Base-by-base conservation (phyloP, 1,140 invertebrate species). In the Prorops nasuta region DNA sequence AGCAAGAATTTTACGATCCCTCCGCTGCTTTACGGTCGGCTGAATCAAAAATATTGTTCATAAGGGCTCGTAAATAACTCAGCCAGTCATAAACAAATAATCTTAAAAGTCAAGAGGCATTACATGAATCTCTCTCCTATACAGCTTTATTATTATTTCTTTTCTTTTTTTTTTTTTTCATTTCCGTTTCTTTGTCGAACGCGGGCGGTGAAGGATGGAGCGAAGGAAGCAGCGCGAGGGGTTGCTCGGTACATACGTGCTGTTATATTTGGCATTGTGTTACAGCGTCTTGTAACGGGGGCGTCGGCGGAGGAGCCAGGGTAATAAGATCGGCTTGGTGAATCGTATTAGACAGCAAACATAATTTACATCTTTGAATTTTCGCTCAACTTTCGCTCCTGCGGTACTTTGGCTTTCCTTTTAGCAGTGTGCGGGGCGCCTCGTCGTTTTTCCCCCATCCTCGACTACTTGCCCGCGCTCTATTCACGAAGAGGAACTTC, bases 341-440 rank as follows among this genome's bases (percentile, higher is more conserved):
- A 28, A 28, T 28, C 10, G 24, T 10, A 28, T 28, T 28, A 28
- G 4, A 28, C 4, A 51, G 49, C 60, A 65, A 67, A 60, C 59
- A 62, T 61, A 63, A 67, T 62, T 65, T 66, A 64, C 64, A 67
- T 66, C 51, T 54, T 54, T 50, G 57, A 66, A 59, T 56, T 60
- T 58, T 59, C 58, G 44, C 46, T 44, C 51, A 37, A 4, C 28
- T 44, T 24, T 38, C 51, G 20, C 44, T 46, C 37, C 36, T 43
- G 43, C 34, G 14, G 7, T 36, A 24, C 15, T 44, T 34, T 24
- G 2, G 14, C 17, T 46, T 44, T 24, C 34, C 35, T 49, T 15
- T 44, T 19, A 46, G 43, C n/a, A n/a, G 28, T 9, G 41, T 36
- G 17, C 38, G 20, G 36, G 42, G 31, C 36, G 44, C 41, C 24